Conservation (phyloP, 2,888 invertebrate genomes). For the Cephus sareptanus region DNA sequence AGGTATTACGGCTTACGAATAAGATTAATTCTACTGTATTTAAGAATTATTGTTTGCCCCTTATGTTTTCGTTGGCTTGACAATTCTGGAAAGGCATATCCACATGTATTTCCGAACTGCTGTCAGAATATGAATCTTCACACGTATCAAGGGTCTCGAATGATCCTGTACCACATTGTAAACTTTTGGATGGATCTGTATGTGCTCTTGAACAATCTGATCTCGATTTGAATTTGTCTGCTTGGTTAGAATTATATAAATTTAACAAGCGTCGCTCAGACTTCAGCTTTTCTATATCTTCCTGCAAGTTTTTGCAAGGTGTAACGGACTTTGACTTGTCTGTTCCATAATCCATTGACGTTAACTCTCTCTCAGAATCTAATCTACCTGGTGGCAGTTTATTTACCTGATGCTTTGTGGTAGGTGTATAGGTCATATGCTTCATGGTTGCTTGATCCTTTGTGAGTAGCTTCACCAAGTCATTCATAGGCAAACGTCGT, state of each 20-base stretch:
- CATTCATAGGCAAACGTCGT: not conserved
- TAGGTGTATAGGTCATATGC: not conserved
- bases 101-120: not conserved
- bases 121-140: not conserved
- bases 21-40: not conserved
- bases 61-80: not conserved
- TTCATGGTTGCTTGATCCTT: not conserved
- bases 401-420: not conserved
- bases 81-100: not conserved
- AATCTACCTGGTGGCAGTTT: not conserved
- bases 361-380: not conserved
- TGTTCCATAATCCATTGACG: not conserved
- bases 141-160: not conserved
- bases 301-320: not conserved
- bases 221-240: not conserved
- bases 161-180: not conserved
- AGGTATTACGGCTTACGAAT: not conserved
- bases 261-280: not conserved
- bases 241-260: constrained; percentile 31
- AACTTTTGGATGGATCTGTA: not conserved
- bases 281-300: not conserved
- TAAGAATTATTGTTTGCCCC: not conserved
- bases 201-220: not conserved
- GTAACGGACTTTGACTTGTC: not conserved
- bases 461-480: not conserved